phyloP scores from a whole-genome alignment of 2,113 vertebrate genomes.

The Gallinago media region DNA sequence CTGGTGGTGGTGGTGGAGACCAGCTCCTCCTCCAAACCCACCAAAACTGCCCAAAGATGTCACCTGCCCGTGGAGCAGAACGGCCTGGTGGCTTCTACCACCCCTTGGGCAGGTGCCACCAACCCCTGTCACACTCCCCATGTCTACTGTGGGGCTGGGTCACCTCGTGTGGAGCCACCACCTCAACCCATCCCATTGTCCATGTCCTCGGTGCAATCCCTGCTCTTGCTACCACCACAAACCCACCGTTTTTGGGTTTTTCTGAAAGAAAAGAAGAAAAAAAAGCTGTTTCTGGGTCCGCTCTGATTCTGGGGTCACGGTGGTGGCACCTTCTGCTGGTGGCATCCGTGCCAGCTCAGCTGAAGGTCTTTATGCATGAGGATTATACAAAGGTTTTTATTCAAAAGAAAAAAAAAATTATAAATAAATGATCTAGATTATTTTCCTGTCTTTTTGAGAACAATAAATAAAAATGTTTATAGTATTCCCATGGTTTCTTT shows the following conservation, averaged over 20 bases:
- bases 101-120: no score
- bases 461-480: conserved; percentile 80
- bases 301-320: not conserved
- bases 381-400: conserved; percentile 82
- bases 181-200: not conserved
- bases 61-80: rapidly evolving
- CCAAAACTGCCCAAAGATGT: not conserved
- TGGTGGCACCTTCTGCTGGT: not conserved
- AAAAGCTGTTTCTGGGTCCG: not conserved
- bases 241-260: not conserved
- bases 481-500: conserved; percentile 52
- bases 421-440: conserved; percentile 82
- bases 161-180: rapidly evolving
- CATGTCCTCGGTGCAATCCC: not conserved
- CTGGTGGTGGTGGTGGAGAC: not conserved
- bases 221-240: not conserved
- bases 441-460: conserved; percentile 82
- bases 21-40: not conserved
- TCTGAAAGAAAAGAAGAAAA: not conserved
- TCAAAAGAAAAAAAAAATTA: conserved; percentile 55
- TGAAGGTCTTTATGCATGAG: conserved; percentile 72
- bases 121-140: no score
- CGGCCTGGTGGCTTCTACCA: not conserved
- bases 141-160: not conserved
- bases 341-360: not conserved